Evolutionary conservation across 2,888 invertebrate genomes (phyloP), one percentile per base, ranked within the genome.

Genomic region (Meta bourneti): DNA sequence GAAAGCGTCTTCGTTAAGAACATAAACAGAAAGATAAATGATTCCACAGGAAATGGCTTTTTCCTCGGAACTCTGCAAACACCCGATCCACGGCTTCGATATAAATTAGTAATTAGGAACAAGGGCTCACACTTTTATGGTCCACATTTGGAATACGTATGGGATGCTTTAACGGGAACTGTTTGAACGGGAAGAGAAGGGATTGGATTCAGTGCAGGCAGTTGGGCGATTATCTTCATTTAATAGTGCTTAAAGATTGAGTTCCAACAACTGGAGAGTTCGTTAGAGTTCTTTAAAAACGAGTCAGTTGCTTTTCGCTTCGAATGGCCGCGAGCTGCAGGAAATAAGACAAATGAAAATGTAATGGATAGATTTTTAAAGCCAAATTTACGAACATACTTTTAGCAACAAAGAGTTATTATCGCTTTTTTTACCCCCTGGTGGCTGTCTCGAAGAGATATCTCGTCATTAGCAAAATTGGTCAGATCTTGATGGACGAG

Each of bases 21-120:
- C 74, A 52, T 81, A 84, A 84, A 84, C 72, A 54, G 84, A 19
- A 84, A 84, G 84, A 84, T 84, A 74, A 84, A 84, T 74, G 84
- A 84, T 84, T 84, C 19, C 74, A 34, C 74, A 84, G 75, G 84
- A 84, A 84, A 84, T 84, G 75, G 61, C 74, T 74, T 84, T 72
- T 84, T 84, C 84, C 61, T 74, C 20, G 52, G 74, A 84, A 61
- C 54, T 84, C 74, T 61, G 74, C 84, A 84, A 74, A 84, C 83
- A 83, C 49, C 74, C 74, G 16, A 75, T 48, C 54, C 52, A 70
- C 34, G 34, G n/a, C 11, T 81, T 81, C 78, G 52, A 52, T 84
- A 75, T 74, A 84, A 84, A 84, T 84, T 84, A 75, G 84, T 34
- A 84, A 75, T 84, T 84, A 84, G 74, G n/a, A 74, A 75, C 72